Conservation (phyloP, 2,113 vertebrate genomes). For the Coracopsis vasa region DNA sequence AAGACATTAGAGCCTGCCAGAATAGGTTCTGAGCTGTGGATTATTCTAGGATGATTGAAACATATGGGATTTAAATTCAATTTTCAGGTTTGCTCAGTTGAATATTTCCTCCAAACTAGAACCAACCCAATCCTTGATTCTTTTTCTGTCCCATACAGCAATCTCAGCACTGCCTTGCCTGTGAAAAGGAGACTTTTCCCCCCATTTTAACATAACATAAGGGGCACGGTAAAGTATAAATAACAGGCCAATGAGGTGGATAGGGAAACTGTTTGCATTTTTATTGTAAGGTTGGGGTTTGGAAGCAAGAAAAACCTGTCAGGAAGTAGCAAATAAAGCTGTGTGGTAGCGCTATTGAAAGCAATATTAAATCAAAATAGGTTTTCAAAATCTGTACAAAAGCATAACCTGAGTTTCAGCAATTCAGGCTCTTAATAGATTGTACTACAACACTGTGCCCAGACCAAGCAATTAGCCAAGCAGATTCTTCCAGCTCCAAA, state of each 20-base stretch:
- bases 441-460: slow-evolving; percentile 47
- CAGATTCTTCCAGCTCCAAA: slow-evolving; percentile 37
- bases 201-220: neutral
- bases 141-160: neutral
- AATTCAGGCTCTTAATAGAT: slow-evolving; percentile 66
- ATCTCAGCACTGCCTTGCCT: neutral
- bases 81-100: neutral
- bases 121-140: neutral
- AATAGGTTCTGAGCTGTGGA: neutral
- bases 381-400: slow-evolving; percentile 34
- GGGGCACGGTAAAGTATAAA: neutral
- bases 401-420: slow-evolving; percentile 37
- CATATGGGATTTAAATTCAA: neutral
- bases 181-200: neutral
- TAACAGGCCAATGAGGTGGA: neutral
- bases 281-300: neutral
- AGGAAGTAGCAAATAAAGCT: neutral
- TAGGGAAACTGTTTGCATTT: neutral
- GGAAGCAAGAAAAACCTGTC: neutral
- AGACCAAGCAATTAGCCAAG: slow-evolving; percentile 58
- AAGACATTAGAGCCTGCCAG: neutral
- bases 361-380: slow-evolving; percentile 36
- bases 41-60: neutral
- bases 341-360: neutral
- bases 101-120: neutral